These are phyloP conservation scores for Bucorvus abyssinicus DNA, from an alignment of 2,797 vertebrate species.

Conservation along the genomic window DNA sequence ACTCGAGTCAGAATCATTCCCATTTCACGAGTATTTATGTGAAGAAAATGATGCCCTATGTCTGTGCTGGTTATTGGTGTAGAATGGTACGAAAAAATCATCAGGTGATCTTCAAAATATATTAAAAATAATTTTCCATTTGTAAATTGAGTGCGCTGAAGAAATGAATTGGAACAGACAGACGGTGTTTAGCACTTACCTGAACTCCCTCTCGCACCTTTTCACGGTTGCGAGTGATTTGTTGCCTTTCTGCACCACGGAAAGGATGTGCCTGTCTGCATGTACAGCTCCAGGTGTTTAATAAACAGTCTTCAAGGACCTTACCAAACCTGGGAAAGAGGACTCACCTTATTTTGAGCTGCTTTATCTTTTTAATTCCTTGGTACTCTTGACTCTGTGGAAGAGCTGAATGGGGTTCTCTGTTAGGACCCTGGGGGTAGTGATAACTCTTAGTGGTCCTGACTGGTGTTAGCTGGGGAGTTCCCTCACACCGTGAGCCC, in stretches of 20 bases:
- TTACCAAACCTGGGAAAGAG: not conserved
- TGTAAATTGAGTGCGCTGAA: not conserved
- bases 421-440: not conserved
- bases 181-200: not conserved
- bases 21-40: not conserved
- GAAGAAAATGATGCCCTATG: not conserved
- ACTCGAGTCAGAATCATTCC: not conserved
- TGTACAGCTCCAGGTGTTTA: not conserved
- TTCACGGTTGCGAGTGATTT: not conserved
- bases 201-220: not conserved
- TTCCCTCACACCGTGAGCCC: accelerated
- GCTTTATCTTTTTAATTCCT: not conserved
- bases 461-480: not conserved
- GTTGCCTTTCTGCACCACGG: not conserved
- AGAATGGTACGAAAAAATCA: not conserved
- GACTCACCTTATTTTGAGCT: not conserved
- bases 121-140: not conserved
- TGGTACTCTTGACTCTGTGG: not conserved
- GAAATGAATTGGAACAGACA: not conserved
- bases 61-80: not conserved
- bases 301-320: not conserved
- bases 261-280: not conserved
- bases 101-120: not conserved
- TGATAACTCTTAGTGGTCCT: not conserved
- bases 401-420: not conserved